Percentiles rank a stretch among this genome's conserved stretches.
Evolutionary conservation across 1,140 invertebrate species (phyloP).

Genomic region (Thrips palmi): DNA sequence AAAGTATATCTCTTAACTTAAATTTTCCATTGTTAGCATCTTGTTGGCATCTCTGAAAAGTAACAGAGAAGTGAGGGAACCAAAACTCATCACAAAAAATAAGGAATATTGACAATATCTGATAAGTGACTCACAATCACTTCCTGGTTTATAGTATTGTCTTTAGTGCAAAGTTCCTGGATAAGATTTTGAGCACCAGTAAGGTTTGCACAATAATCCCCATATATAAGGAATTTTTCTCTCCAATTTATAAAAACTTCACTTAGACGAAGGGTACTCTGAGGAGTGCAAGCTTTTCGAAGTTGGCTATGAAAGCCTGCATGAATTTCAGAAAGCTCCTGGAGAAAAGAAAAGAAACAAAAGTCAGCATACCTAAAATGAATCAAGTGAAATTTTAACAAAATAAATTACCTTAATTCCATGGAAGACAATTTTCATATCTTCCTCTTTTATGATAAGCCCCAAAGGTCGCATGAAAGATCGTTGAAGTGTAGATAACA

Average conservation of each 20-base stretch:
- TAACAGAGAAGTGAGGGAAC: conserved; percentile 9
- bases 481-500: conserved; percentile 68
- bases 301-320: conserved; percentile 63
- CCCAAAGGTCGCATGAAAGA: conserved; percentile 66
- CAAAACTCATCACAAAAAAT: background rate
- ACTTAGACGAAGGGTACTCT: conserved; percentile 29
- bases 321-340: conserved; percentile 78
- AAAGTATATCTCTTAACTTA: conserved; percentile 81
- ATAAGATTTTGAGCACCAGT: conserved; percentile 58
- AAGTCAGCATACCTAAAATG: background rate
- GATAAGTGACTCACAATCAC: conserved; percentile 27
- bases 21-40: conserved; percentile 90
- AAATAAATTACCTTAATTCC: conserved; percentile 55
- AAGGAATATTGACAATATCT: background rate
- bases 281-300: conserved; percentile 39
- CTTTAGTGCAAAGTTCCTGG: conserved; percentile 49
- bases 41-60: conserved; percentile 67
- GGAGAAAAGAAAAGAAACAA: conserved; percentile 16
- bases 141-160: conserved; percentile 34
- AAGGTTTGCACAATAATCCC: conserved; percentile 87
- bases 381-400: conserved; percentile 4
- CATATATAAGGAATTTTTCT: conserved; percentile 81
- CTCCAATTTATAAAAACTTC: conserved; percentile 79
- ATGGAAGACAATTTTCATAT: conserved; percentile 65
- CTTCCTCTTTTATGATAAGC: conserved; percentile 46